These are phyloP conservation scores for Drosophila obscura DNA, from an alignment of 1,140 invertebrate species.

Conservation along the genomic window DNA sequence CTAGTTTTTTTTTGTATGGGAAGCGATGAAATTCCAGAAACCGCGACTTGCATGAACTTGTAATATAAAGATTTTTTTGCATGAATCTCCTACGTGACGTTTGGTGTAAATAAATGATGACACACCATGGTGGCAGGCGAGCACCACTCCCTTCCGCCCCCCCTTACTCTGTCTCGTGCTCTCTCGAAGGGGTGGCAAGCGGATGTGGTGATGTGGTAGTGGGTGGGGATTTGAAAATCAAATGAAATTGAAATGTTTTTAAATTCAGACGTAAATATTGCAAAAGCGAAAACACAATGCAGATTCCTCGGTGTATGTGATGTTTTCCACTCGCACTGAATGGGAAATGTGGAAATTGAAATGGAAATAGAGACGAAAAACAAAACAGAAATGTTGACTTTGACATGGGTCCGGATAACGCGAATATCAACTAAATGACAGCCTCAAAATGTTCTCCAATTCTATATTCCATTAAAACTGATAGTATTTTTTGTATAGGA, in stretches of 20 bases:
- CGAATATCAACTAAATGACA: too few species aligned
- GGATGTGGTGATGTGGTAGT: conserved; percentile 11
- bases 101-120: conserved; percentile 54
- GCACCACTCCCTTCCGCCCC: too few species aligned
- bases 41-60: conserved; percentile 21
- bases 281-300: conserved; percentile 13
- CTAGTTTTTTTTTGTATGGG: neutral
- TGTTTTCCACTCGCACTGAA: neutral
- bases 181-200: neutral
- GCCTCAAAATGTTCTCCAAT: neutral
- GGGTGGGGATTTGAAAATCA: conserved; percentile 42
- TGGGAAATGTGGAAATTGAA: neutral
- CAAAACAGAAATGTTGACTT: conserved; percentile 9
- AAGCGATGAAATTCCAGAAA: conserved; percentile 11
- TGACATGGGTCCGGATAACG: neutral
- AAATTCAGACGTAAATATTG: conserved; percentile 38
- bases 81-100: conserved; percentile 43
- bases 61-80: conserved; percentile 41
- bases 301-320: neutral
- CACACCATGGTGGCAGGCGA: neutral
- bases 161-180: too few species aligned
- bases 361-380: neutral
- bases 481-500: too few species aligned
- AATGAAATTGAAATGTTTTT: conserved; percentile 52
- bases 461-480: too few species aligned